Evolutionary conservation across 2,797 vertebrate genomes (phyloP).

Genomic region (Chaenodraco wilsoni): DNA sequence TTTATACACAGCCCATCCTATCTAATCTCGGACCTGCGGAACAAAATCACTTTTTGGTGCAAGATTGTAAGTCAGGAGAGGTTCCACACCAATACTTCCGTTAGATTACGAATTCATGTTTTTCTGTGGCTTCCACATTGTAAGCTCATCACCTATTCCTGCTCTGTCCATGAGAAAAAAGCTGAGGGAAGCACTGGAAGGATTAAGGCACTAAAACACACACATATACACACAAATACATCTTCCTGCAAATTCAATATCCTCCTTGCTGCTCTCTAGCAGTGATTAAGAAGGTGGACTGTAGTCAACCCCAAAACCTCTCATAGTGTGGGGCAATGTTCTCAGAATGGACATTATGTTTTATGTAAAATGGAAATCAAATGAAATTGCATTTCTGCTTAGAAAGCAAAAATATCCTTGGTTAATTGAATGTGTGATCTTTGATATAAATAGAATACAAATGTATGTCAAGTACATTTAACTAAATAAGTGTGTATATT

Average conservation of each 20-base stretch:
- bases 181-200: constrained; percentile 71
- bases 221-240: constrained; percentile 21
- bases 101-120: constrained; percentile 64
- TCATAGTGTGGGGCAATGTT: neutral
- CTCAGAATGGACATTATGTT: neutral
- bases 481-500: no score
- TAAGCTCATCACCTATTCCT: constrained; percentile 67
- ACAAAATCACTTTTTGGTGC: constrained; percentile 57
- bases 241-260: constrained; percentile 49
- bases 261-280: constrained; percentile 2
- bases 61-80: constrained; percentile 47
- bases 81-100: constrained; percentile 57
- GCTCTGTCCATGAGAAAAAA: constrained; percentile 63
- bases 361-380: neutral
- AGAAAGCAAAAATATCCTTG: neutral
- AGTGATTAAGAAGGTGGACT: constrained; percentile 10
- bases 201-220: constrained; percentile 67
- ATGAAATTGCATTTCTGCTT: neutral
- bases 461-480: no score
- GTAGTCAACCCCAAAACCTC: constrained; percentile 1
- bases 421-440: neutral
- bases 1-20: constrained; percentile 34
- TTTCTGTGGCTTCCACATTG: constrained; percentile 54
- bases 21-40: constrained; percentile 57
- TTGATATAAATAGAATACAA: no score